Evolutionary conservation across 1,140 invertebrate genomes (phyloP).

Genomic region (Lepidurus arcticus): DNA sequence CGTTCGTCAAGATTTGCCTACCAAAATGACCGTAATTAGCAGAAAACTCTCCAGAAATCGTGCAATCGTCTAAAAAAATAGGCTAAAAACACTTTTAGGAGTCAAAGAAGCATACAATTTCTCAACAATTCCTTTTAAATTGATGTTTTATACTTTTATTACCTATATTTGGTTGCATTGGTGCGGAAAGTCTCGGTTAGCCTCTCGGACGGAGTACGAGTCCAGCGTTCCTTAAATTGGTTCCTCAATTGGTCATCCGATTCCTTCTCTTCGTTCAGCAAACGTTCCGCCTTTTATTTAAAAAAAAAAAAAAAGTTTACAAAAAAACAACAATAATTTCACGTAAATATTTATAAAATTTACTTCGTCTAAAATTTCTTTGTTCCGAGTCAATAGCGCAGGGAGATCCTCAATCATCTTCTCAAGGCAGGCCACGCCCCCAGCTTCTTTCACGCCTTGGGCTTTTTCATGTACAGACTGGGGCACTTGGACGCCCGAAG

Average conservation of each 20-base stretch:
- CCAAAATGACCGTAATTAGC: slow-evolving; percentile 27
- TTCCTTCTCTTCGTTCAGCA: slow-evolving; percentile 84
- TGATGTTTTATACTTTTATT: slow-evolving; percentile 38
- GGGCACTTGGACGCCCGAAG: slow-evolving; percentile 64
- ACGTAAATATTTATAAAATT: slow-evolving; percentile 30
- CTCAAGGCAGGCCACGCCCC: slow-evolving; percentile 50
- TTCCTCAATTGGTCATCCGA: slow-evolving; percentile 79
- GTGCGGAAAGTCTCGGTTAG: slow-evolving; percentile 81
- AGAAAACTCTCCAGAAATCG: neutral
- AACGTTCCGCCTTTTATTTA: slow-evolving; percentile 60
- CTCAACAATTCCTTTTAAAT: too few relatives aligned
- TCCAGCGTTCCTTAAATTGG: slow-evolving; percentile 91
- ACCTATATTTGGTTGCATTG: slow-evolving; percentile 83
- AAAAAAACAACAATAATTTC: slow-evolving; percentile 32
- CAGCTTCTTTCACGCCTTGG: slow-evolving; percentile 58
- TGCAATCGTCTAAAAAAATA: neutral
- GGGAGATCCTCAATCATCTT: slow-evolving; percentile 73
- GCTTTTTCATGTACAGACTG: slow-evolving; percentile 87
- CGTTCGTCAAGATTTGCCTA: slow-evolving; percentile 76
- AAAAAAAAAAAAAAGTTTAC: slow-evolving; percentile 28
- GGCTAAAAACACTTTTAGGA: too few relatives aligned
- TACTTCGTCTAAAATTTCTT: slow-evolving; percentile 92
- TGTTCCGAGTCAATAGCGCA: slow-evolving; percentile 81
- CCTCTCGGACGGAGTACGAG: slow-evolving; percentile 74
- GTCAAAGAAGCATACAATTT: too few relatives aligned